A percentile compares a stretch with the other conserved stretches of the same genome.
phyloP scores from a whole-genome alignment of 2,797 vertebrate species.

The Microchirus variegatus region DNA sequence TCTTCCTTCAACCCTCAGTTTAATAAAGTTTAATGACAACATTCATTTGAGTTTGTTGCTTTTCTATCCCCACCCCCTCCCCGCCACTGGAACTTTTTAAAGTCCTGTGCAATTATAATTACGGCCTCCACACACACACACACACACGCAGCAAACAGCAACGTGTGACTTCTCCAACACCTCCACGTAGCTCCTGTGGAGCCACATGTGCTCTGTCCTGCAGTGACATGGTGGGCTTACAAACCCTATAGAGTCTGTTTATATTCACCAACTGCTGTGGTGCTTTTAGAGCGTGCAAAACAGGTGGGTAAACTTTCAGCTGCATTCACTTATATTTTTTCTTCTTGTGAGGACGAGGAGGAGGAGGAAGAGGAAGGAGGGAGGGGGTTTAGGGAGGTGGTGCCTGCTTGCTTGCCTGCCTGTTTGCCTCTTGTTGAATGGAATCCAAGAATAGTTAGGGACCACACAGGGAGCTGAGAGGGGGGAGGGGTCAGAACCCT shows the following conservation, averaged over 20 bases:
- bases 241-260: conserved; percentile 76
- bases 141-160: too few relatives aligned
- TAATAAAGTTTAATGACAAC: conserved; percentile 3
- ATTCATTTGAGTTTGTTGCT: conserved; percentile 4
- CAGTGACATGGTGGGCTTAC: conserved; percentile 72
- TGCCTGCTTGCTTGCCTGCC: conserved; percentile 79
- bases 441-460: conserved; percentile 96
- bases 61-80: conserved; percentile 3
- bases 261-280: conserved; percentile 80
- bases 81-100: conserved; percentile 5
- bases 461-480: conserved; percentile 93
- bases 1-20: conserved; percentile 1
- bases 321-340: conserved; percentile 84
- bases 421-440: conserved; percentile 92
- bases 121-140: conserved; percentile 37
- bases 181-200: conserved; percentile 53
- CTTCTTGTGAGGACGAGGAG: conserved; percentile 72
- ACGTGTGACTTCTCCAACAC: conserved; percentile 51
- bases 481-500: conserved; percentile 85
- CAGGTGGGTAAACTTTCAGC: conserved; percentile 90
- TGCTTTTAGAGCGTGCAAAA: conserved; percentile 83
- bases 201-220: conserved; percentile 58
- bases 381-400: conserved; percentile 76
- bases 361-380: conserved; percentile 18
- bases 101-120: neutral